A percentile compares a stretch with the other conserved stretches of the same genome.
Evolutionary conservation across 53 echinoderm and acorn worm species (phyloP).

Genomic region (Luidia sarsii): DNA sequence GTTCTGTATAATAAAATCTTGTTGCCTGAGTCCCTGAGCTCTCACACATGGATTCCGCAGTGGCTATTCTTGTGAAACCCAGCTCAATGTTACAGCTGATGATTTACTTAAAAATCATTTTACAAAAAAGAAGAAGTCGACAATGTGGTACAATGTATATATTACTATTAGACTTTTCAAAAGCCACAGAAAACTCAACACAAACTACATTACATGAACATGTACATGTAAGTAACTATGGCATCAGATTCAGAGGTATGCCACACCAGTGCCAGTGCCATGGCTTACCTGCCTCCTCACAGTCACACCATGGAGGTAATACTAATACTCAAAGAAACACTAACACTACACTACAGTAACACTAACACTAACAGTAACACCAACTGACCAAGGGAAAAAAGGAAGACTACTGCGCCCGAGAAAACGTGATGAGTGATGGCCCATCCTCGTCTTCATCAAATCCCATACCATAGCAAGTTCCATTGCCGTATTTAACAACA

Average conservation of each 20-base stretch:
- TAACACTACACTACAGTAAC: neutral
- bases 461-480: neutral
- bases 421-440: neutral
- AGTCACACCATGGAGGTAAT: slow-evolving; percentile 25
- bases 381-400: neutral
- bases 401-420: neutral
- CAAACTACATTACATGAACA: slow-evolving; percentile 47
- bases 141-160: neutral
- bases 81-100: no score
- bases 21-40: no score
- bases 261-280: slow-evolving; percentile 20
- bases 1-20: no score
- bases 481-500: no score
- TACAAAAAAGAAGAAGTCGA: slow-evolving; percentile 7
- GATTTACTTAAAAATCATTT: slow-evolving; percentile 8
- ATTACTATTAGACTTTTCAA: slow-evolving; percentile 29
- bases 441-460: no score
- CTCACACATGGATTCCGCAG: slow-evolving; percentile 11
- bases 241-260: slow-evolving; percentile 24
- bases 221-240: no score
- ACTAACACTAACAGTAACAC: neutral
- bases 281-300: slow-evolving; percentile 46
- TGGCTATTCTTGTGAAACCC: slow-evolving; percentile 5
- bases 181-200: slow-evolving; percentile 54
- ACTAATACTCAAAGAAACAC: slow-evolving; percentile 17